phyloP scores from a whole-genome alignment of 2,113 vertebrate genomes.

The Thymallus thymallus region DNA sequence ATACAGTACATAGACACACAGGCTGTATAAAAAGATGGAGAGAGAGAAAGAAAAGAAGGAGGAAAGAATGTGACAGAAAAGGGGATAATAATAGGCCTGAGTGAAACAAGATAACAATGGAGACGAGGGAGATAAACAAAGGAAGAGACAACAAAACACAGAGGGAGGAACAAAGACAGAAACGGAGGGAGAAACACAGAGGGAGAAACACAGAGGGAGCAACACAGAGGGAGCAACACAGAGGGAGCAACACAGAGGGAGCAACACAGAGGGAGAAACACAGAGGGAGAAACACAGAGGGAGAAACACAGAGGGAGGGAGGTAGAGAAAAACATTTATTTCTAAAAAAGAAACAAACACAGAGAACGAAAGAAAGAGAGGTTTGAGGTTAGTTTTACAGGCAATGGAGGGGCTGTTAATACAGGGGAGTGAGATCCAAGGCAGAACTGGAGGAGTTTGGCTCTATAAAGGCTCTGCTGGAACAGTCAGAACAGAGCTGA shows the following conservation, averaged over 20 bases:
- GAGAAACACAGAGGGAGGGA: not conserved
- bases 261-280: constrained; percentile 5
- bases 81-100: not conserved
- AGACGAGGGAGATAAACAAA: constrained; percentile 14
- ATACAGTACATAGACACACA: no score
- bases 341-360: not conserved
- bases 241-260: not conserved
- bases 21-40: no score
- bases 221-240: not conserved
- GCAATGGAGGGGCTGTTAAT: constrained; percentile 47
- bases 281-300: constrained; percentile 20
- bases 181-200: not conserved
- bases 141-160: constrained; percentile 12
- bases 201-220: constrained; percentile 24
- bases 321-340: not conserved
- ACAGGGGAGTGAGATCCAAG: constrained; percentile 44
- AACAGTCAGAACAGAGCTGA: constrained; percentile 5
- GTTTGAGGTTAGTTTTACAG: constrained; percentile 40
- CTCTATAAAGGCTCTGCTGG: constrained; percentile 43
- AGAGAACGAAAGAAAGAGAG: constrained; percentile 4
- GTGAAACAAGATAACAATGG: not conserved
- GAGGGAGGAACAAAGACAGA: not conserved
- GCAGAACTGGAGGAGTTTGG: constrained; percentile 52
- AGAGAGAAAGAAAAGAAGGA: not conserved
- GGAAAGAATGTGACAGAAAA: constrained; percentile 4